Percentiles rank a stretch among this genome's conserved stretches.
These are phyloP conservation scores for Caenorhabditis briggsae DNA, from an alignment of 1,140 invertebrate genomes.

Conservation along the genomic window DNA sequence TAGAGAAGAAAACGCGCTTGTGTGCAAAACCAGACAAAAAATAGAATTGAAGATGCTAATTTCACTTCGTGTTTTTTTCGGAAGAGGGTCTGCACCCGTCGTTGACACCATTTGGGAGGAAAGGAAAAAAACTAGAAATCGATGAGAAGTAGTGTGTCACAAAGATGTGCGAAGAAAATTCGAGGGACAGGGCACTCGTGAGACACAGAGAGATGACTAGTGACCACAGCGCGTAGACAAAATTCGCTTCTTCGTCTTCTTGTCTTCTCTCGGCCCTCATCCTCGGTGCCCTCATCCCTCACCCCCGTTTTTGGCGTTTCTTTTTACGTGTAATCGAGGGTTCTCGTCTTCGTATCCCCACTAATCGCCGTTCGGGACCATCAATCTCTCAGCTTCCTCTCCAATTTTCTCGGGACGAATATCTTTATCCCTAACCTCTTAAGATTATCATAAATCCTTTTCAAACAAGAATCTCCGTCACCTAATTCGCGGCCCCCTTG, in stretches of 20 bases:
- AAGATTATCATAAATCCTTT: constrained; percentile 29
- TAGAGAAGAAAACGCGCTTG: no score
- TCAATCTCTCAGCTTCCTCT: background rate
- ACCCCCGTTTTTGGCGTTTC: constrained; percentile 23
- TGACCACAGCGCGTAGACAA: constrained; percentile 48
- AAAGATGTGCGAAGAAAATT: constrained; percentile 43
- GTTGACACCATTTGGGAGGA: constrained; percentile 27
- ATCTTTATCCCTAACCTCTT: background rate
- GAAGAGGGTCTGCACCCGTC: background rate
- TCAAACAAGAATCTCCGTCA: constrained; percentile 41
- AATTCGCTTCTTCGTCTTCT: constrained; percentile 45
- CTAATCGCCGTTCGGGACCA: background rate
- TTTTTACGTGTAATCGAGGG: constrained; percentile 39
- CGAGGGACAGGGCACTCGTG: constrained; percentile 43
- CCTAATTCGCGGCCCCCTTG: constrained; percentile 5
- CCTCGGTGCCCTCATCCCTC: constrained; percentile 12
- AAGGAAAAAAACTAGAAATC: constrained; percentile 45
- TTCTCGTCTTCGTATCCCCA: no score
- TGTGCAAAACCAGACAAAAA: background rate
- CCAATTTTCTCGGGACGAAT: background rate
- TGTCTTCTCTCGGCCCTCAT: no score
- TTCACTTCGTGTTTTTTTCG: background rate
- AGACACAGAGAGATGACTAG: constrained; percentile 30
- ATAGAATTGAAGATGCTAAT: background rate
- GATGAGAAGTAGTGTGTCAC: constrained; percentile 55